Base-by-base conservation (phyloP, 2,113 vertebrate genomes). In the Caloenas nicobarica region DNA sequence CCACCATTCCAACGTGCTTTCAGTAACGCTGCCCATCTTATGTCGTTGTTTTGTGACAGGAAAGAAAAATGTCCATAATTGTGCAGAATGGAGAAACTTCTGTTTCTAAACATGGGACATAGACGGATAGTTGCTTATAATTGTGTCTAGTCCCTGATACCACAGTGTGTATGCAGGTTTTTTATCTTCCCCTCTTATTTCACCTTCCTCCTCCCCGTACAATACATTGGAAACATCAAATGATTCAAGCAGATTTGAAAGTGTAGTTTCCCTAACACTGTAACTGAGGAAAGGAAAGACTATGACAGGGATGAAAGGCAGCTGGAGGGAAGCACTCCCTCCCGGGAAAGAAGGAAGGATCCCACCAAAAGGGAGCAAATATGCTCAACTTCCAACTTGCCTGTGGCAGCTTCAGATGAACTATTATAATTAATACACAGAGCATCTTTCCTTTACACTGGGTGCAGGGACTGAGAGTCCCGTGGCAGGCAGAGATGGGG, bases 291-390 rank as follows among this genome's bases (percentile, higher is more conserved):
- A 87, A 50, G 21, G 50, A 38, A 10, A 62, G 7, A 29, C 13
- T 38, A 19, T 2, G 31, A 54, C 8, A 71, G 76, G 24, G 28
- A 12, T 10, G 54, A 50, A 73, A 81, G 11, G 57, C 62, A 80
- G 28, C 3, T 7, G 16, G 64, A 86, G 9, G 58, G 10, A 12
- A 12, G 18, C 4, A 19, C 17, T 11, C 0, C 3, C 16, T n/a
- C 7, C 16, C 16, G 34, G n/a, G 29, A 54, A 83, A 61, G 44
- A 54, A 50, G 33, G 24, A 82, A 46, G 28, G 23, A 8, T 44
- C 10, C 6, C 54, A 44, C 23, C 48, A n/a, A 50, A 61, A 74
- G 23, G 34, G 16, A 69, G 31, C 31, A 73, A 61, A 51, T 31
- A 29, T 4, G 15, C 34, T 48, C 46, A 11, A 34, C 51, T 86